These are phyloP conservation scores for Piprites chloris DNA, from an alignment of 2,113 vertebrate species.

Conservation along the genomic window DNA sequence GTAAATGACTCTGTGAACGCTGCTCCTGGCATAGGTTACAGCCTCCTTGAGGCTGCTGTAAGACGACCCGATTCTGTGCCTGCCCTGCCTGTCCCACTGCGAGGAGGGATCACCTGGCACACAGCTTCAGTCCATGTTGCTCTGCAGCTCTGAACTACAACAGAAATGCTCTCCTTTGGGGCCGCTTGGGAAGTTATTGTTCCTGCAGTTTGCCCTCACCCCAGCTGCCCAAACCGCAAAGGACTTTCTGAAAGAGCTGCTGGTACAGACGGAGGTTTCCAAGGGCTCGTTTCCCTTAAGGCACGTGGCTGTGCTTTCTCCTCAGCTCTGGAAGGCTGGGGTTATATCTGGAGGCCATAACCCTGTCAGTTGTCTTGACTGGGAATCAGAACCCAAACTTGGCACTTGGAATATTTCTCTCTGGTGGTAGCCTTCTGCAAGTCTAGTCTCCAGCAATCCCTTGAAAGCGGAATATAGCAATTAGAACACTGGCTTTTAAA, in stretches of 20 bases:
- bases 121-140: accelerated
- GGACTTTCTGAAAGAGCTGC: background rate
- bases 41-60: background rate
- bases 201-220: background rate
- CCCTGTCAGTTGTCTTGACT: background rate
- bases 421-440: background rate
- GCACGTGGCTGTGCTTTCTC: background rate
- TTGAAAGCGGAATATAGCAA: background rate
- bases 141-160: background rate
- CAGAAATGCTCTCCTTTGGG: background rate
- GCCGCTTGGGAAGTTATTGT: background rate
- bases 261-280: background rate
- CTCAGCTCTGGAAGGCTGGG: background rate
- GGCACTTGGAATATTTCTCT: background rate
- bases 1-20: background rate
- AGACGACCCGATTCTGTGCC: background rate
- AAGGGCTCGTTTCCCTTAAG: background rate
- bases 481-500: background rate
- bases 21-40: background rate
- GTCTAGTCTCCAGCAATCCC: background rate
- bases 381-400: background rate
- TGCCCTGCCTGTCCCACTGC: background rate
- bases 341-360: background rate
- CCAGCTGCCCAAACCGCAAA: background rate
- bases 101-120: background rate